These are phyloP conservation scores for Laterallus jamaicensis DNA, from an alignment of 2,113 vertebrate species.

Conservation along the genomic window DNA sequence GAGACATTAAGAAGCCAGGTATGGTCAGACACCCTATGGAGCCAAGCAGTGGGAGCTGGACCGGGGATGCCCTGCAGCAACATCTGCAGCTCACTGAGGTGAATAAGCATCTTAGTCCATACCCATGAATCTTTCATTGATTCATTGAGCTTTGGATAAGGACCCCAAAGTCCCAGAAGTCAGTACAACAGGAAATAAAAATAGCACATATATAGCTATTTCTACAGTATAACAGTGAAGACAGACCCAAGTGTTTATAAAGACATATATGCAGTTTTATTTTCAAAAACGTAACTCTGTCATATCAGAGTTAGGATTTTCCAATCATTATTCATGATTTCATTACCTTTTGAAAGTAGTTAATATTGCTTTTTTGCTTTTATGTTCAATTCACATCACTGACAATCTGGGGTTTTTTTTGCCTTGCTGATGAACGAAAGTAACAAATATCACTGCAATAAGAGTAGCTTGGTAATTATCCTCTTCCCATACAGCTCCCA, in stretches of 20 bases:
- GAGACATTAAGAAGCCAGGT: neutral
- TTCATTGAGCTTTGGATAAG: neutral
- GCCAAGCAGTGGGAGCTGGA: neutral
- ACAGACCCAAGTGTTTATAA: neutral
- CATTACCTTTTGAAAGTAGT: neutral
- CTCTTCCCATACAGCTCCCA: conserved; percentile 24
- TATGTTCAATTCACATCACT: neutral
- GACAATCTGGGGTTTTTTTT: conserved; percentile 16
- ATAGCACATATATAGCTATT: neutral
- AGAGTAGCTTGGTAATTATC: conserved; percentile 37
- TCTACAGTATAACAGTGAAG: neutral
- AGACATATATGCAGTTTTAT: neutral
- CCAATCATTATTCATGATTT: neutral
- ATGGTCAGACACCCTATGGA: accelerated
- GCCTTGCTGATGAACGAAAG: neutral
- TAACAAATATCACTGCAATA: neutral
- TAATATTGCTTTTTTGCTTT: neutral
- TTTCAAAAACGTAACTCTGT: neutral
- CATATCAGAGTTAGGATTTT: neutral
- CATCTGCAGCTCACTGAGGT: neutral
- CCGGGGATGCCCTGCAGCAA: neutral
- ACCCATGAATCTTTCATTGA: neutral
- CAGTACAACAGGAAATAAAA: neutral
- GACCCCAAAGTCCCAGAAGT: neutral
- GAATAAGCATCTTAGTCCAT: neutral